Conservation (phyloP, 2,888 invertebrate genomes). For the Pseudococcus viburni region DNA sequence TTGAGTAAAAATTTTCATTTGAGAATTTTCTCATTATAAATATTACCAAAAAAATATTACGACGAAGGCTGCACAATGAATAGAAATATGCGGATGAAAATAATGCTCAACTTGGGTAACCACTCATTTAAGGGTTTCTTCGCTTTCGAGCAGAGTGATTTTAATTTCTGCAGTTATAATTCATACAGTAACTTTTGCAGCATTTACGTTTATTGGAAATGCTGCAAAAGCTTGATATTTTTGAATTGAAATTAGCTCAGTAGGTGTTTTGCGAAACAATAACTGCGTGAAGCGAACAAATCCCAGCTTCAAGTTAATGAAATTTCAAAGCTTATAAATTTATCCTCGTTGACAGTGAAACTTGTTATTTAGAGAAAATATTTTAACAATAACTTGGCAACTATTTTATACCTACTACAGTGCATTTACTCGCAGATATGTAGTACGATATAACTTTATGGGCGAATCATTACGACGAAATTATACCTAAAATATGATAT, state of each 20-base stretch:
- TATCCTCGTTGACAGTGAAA: conserved; percentile 37
- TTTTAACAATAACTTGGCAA: neutral
- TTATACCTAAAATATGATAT: too few relatives aligned
- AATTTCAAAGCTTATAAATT: conserved; percentile 20
- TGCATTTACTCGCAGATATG: too few relatives aligned
- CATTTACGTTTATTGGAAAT: neutral
- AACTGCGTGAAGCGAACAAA: conserved; percentile 22
- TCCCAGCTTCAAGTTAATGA: conserved; percentile 27
- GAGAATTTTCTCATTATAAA: too few relatives aligned
- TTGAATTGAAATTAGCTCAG: conserved; percentile 29
- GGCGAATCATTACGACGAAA: too few relatives aligned
- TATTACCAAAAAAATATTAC: neutral
- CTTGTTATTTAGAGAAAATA: conserved; percentile 17
- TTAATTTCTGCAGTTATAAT: conserved; percentile 21
- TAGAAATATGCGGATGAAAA: neutral
- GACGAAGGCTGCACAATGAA: neutral
- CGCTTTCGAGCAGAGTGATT: conserved; percentile 13
- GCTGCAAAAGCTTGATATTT: conserved; percentile 2
- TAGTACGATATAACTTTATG: too few relatives aligned
- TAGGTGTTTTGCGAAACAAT: conserved; percentile 41
- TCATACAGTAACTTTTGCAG: neutral
- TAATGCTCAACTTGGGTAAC: neutral
- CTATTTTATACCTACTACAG: neutral
- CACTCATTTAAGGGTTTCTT: neutral
- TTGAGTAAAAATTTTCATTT: too few relatives aligned